Evolutionary conservation across 2,797 vertebrate genomes (phyloP).

Genomic region (Podarcis lilfordi): DNA sequence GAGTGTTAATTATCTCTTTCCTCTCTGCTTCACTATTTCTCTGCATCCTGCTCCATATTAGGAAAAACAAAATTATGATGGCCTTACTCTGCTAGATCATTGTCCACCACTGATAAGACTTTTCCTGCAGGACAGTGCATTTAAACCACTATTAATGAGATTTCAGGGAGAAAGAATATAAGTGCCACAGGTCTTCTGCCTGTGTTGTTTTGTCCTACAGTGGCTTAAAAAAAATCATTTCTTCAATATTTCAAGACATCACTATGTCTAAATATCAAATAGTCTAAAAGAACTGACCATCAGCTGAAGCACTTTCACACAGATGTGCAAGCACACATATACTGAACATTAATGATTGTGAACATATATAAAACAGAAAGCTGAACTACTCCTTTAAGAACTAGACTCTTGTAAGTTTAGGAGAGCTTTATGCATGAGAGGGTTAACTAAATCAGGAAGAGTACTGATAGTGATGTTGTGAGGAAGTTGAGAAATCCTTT

Average conservation of each 20-base stretch:
- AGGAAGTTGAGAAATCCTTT: too few relatives aligned
- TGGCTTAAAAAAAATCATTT: background rate
- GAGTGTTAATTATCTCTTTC: background rate
- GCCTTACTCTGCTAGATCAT: constrained; percentile 30
- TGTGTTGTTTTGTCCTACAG: background rate
- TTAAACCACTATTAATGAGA: constrained; percentile 9
- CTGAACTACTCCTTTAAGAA: background rate
- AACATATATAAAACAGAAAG: background rate
- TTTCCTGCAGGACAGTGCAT: constrained; percentile 12
- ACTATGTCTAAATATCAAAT: background rate
- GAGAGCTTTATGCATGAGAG: too few relatives aligned
- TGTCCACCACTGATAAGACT: constrained; percentile 36
- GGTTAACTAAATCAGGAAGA: too few relatives aligned
- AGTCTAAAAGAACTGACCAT: background rate
- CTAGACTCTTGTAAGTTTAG: too few relatives aligned
- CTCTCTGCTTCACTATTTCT: constrained; percentile 35
- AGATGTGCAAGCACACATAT: too few relatives aligned
- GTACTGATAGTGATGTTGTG: too few relatives aligned
- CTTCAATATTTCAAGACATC: background rate
- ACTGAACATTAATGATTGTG: background rate
- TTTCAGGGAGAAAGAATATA: rapidly evolving
- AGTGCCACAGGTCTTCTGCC: background rate
- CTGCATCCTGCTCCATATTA: constrained; percentile 16
- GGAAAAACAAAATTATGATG: constrained; percentile 51
- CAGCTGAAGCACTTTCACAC: background rate